Percentiles rank a stretch among this genome's conserved stretches.
phyloP scores from a whole-genome alignment of 1,140 invertebrate genomes.

The Drosophila trapezifrons region DNA sequence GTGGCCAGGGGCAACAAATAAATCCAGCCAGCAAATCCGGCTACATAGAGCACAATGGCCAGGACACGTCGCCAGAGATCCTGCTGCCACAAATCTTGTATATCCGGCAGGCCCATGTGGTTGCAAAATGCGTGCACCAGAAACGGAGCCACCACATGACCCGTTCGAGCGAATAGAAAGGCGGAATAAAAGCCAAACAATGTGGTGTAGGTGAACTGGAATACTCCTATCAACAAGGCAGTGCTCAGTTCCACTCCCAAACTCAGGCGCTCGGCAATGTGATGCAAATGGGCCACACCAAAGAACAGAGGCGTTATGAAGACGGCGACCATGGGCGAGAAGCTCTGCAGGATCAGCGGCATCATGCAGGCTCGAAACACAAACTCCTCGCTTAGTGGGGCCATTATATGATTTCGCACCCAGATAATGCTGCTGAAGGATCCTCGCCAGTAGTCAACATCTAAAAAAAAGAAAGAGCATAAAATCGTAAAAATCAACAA shows the following conservation, averaged over 20 bases:
- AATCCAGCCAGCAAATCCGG: slow-evolving; percentile 92
- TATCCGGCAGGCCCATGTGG: slow-evolving; percentile 97
- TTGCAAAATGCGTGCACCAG: slow-evolving; percentile 97
- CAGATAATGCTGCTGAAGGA: slow-evolving; percentile 91
- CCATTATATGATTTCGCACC: slow-evolving; percentile 95
- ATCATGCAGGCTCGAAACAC: slow-evolving; percentile 97
- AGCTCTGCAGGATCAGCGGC: slow-evolving; percentile 93
- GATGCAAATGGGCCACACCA: slow-evolving; percentile 97
- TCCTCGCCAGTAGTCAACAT: slow-evolving; percentile 90
- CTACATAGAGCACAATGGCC: slow-evolving; percentile 88
- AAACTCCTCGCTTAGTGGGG: slow-evolving; percentile 97
- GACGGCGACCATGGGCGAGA: slow-evolving; percentile 90
- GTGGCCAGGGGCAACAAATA: slow-evolving; percentile 91
- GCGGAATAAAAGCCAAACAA: slow-evolving; percentile 97
- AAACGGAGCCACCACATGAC: slow-evolving; percentile 94
- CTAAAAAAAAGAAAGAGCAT: slow-evolving; percentile 84
- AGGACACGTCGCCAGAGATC: slow-evolving; percentile 87
- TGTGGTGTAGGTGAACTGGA: slow-evolving; percentile 96
- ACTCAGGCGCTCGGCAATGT: slow-evolving; percentile 92
- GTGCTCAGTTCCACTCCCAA: slow-evolving; percentile 88
- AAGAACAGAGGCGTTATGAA: slow-evolving; percentile 96
- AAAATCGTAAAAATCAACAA: not conserved
- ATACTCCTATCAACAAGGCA: slow-evolving; percentile 89
- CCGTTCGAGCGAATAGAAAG: slow-evolving; percentile 93
- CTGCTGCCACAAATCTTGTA: slow-evolving; percentile 90